Conservation (phyloP, 2,888 invertebrate species). For the Rapana venosa region DNA sequence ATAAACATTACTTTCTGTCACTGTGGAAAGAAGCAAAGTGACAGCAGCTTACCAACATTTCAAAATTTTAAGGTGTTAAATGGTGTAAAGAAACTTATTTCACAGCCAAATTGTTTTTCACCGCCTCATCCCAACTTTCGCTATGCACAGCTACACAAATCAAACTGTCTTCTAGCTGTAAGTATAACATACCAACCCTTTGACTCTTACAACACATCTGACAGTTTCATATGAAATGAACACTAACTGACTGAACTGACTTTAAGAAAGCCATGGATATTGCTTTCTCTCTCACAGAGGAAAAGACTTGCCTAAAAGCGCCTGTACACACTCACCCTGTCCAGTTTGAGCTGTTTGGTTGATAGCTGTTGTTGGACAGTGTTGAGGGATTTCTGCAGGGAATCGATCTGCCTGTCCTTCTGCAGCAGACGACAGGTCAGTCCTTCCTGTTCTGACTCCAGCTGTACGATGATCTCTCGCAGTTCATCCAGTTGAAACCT, state of each 20-base stretch:
- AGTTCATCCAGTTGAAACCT: conserved; percentile 52
- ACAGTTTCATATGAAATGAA: too few species aligned
- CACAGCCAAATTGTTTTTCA: too few species aligned
- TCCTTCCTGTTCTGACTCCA: conserved; percentile 68
- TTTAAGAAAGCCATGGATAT: neutral
- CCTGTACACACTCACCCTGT: conserved; percentile 54
- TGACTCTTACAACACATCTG: too few species aligned
- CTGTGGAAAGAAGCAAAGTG: too few species aligned
- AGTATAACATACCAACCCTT: too few species aligned
- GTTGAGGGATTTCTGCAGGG: conserved; percentile 52
- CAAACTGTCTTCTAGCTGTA: too few species aligned
- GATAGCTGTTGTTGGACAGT: conserved; percentile 56
- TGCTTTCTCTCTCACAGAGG: neutral
- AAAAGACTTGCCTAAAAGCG: neutral
- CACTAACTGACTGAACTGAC: neutral
- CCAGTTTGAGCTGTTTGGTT: conserved; percentile 62
- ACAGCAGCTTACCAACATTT: too few species aligned
- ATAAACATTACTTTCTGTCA: too few species aligned
- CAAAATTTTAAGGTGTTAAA: too few species aligned
- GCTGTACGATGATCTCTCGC: conserved; percentile 57
- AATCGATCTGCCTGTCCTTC: conserved; percentile 63
- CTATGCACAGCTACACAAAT: too few species aligned
- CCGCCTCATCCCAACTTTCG: too few species aligned
- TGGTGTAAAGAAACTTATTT: too few species aligned
- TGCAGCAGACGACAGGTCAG: conserved; percentile 61